A percentile compares a stretch with the other conserved stretches of the same genome.
Evolutionary conservation across 2,113 vertebrate species (phyloP).

Genomic region (Otocyon megalotis): DNA sequence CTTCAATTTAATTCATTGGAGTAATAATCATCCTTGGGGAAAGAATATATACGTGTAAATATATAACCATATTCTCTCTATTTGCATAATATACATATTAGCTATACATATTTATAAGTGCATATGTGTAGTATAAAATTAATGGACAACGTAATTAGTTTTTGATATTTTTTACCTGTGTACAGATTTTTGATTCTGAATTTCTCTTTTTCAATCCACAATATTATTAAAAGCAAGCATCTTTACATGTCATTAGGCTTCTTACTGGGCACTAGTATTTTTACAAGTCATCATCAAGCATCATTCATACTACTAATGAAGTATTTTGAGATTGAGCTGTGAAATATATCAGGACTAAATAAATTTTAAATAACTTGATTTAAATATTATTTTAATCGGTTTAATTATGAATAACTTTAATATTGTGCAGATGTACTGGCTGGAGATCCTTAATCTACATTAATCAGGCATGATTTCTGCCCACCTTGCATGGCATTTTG

Average conservation of each 20-base stretch:
- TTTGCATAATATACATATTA: not conserved
- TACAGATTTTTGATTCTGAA: not conserved
- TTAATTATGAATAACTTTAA: not conserved
- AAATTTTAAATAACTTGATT: not conserved
- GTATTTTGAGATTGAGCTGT: not conserved
- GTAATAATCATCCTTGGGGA: not conserved
- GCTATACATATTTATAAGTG: not conserved
- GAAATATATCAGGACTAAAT: not conserved
- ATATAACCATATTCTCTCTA: not conserved
- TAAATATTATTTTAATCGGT: not conserved
- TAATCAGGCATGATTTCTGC: not conserved
- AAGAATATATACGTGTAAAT: rapidly evolving
- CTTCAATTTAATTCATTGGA: not conserved
- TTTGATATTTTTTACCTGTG: not conserved
- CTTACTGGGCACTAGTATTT: not conserved
- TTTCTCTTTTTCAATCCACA: not conserved
- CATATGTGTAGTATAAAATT: not conserved
- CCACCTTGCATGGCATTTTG: not conserved
- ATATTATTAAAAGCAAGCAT: not conserved
- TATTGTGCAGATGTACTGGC: not conserved
- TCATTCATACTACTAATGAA: not conserved
- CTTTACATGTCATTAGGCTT: not conserved
- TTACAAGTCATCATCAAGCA: not conserved
- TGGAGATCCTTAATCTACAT: not conserved
- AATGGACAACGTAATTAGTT: not conserved